Base-by-base conservation (phyloP, 2,888 invertebrate genomes). In the Nysson spinosus region DNA sequence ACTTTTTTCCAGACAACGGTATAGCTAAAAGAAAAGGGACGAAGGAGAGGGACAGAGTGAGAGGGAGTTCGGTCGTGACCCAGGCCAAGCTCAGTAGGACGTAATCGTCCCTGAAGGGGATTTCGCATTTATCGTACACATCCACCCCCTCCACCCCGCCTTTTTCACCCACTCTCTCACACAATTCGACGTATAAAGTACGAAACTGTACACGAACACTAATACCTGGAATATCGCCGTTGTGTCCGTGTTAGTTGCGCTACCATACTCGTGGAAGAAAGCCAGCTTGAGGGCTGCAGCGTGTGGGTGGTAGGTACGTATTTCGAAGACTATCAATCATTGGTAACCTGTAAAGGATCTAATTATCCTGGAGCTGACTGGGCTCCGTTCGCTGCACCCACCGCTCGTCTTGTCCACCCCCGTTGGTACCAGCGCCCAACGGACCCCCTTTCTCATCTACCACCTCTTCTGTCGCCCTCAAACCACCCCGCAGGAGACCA, bases 321-420 rank as follows among this genome's bases (percentile, higher is more conserved):
- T 77, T 77, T 77, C 77, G 78, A 77, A 77, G 77, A 77, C 78
- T 77, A 77, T 77, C 77, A 77, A 77, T 77, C 77, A 77, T 77
- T 77, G 77, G 77, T 77, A 77, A 77, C 77, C 78, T 77, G 77
- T 77, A 77, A 77, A 77, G 77, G 77, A 77, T 77, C 77, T 77
- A 77, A 77, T 77, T 77, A 77, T 77, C 77, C 77, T 77, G 77
- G 78, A 76, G 76, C 76, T 77, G 76, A 77, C 77, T 76, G 77
- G 76, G 77, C 76, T 77, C 76, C 75, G 75, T 68, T 70, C 78
- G 70, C 69, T 72, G 75, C 72, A 56, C 75, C 70, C 77, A 64
- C 70, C 75, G 64, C 73, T 71, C 76, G 57, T 73, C 75, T 70
- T 72, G 76, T 76, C 76, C 73, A 73, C 73, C 76, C 76, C 69